Conservation (phyloP, 35 echinoderm and acorn worm species). For the Heliocidaris tuberculata region DNA sequence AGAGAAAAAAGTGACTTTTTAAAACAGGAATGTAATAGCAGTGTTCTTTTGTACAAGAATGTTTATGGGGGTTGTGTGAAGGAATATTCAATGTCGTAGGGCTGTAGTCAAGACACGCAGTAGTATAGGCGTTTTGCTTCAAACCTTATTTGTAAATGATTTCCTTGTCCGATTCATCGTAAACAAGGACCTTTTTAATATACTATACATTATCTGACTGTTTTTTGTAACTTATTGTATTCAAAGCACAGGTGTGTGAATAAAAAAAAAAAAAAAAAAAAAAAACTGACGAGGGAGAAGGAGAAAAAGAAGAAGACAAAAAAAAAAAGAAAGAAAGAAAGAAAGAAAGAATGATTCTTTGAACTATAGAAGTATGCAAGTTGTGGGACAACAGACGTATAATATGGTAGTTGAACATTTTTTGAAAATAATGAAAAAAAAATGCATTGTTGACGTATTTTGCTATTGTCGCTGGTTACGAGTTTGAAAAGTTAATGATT, state of each 20-base stretch:
- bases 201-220: too few species aligned
- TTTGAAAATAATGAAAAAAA: conserved; percentile 40
- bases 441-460: conserved; percentile 54
- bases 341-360: background rate
- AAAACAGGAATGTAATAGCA: too few species aligned
- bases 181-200: too few species aligned
- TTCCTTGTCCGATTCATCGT: background rate
- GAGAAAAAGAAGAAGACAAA: background rate
- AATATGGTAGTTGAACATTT: conserved; percentile 42
- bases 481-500: conserved; percentile 41
- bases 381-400: conserved; percentile 62
- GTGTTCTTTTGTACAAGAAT: background rate
- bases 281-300: background rate
- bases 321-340: too few species aligned
- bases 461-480: conserved; percentile 61
- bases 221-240: too few species aligned
- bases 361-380: conserved; percentile 37
- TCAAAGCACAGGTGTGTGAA: too few species aligned
- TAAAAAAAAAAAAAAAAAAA: too few species aligned
- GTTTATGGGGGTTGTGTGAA: too few species aligned
- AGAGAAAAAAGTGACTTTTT: too few species aligned
- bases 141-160: background rate
- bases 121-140: background rate
- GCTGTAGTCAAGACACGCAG: background rate
- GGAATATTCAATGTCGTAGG: background rate